Conservation (phyloP, 2,888 invertebrate species). For the Schizaphis graminum region DNA sequence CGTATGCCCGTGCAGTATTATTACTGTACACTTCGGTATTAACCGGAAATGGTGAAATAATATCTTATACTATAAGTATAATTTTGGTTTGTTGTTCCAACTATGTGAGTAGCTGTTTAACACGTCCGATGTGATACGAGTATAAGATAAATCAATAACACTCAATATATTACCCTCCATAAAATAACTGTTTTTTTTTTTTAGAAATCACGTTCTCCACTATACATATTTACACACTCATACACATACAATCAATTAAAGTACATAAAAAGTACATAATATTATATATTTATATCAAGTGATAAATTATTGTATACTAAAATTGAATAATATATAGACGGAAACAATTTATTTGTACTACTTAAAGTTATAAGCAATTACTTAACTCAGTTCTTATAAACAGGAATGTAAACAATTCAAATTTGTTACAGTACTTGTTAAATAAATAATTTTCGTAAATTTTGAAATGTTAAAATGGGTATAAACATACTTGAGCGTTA, state of each 20-base stretch:
- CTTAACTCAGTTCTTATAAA: not conserved
- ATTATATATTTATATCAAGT: not conserved
- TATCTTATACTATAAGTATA: not conserved
- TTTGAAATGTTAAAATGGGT: not conserved
- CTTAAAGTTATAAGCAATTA: not conserved
- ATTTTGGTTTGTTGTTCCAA: not conserved
- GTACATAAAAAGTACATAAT: not conserved
- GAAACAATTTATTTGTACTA: not conserved
- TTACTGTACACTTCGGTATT: not conserved
- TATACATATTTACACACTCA: not conserved
- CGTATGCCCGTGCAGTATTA: not conserved
- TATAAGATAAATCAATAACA: not conserved
- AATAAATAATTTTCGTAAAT: not conserved
- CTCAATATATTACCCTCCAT: not conserved
- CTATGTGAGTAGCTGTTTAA: not conserved
- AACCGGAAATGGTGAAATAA: not conserved
- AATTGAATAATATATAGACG: not conserved
- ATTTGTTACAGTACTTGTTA: not conserved
- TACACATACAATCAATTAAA: not conserved
- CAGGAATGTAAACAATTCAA: not conserved
- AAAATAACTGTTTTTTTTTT: not conserved
- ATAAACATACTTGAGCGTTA: not conserved
- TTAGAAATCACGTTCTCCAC: not conserved
- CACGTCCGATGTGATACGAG: not conserved
- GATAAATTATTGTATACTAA: not conserved